These are phyloP conservation scores for Lycaon pictus DNA, from an alignment of 2,113 vertebrate species.

Conservation along the genomic window DNA sequence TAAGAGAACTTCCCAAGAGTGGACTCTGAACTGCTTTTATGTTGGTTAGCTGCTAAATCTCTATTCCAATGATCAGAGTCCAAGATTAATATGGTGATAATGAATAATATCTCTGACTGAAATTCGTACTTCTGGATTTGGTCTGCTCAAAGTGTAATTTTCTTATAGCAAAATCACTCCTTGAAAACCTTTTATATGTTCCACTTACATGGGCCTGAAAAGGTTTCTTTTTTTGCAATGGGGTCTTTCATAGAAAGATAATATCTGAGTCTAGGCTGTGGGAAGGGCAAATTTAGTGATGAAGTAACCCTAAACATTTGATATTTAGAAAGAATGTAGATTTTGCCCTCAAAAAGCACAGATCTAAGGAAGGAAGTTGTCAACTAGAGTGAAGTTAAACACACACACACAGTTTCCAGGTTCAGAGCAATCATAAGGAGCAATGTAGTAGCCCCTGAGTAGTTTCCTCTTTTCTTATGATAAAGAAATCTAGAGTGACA, in stretches of 20 bases:
- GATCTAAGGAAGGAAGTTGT: not conserved
- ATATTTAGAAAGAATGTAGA: not conserved
- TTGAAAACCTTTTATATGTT: not conserved
- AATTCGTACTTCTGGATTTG: slow-evolving; percentile 45
- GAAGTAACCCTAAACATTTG: not conserved
- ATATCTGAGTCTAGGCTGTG: not conserved
- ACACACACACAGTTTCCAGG: not conserved
- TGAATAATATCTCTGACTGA: not conserved
- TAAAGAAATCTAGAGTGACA: not conserved
- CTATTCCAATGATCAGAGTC: not conserved
- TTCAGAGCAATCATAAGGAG: not conserved
- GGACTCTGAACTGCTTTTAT: not conserved
- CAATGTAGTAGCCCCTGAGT: accelerated
- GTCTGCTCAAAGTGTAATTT: slow-evolving; percentile 38
- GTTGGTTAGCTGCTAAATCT: not conserved
- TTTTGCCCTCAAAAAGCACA: not conserved
- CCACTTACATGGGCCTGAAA: slow-evolving; percentile 9
- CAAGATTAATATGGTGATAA: slow-evolving; percentile 18
- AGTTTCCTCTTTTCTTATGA: not conserved
- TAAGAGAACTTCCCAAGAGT: not conserved
- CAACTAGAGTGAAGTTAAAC: not conserved
- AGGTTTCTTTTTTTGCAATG: not conserved
- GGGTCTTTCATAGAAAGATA: not conserved
- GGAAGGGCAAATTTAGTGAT: not conserved
- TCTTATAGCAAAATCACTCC: not conserved